Percentiles rank a stretch among this genome's conserved stretches.
phyloP scores from a whole-genome alignment of 2,888 invertebrate species.

The Hecatera dysodea region DNA sequence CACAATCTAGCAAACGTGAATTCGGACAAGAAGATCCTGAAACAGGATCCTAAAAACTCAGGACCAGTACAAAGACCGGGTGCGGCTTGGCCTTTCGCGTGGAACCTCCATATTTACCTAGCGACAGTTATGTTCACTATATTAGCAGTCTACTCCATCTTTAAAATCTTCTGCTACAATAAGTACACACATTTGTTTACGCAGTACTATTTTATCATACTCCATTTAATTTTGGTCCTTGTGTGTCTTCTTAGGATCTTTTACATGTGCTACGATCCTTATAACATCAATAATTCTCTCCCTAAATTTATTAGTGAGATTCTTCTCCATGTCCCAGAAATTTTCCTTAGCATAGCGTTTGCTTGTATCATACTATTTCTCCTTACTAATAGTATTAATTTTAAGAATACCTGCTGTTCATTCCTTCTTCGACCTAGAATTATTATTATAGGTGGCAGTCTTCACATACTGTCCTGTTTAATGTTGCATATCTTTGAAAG shows the following conservation, averaged over 20 bases:
- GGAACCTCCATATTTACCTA: conserved; percentile 97
- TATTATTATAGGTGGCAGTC: conserved; percentile 94
- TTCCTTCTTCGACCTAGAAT: conserved; percentile 94
- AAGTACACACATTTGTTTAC: conserved; percentile 96
- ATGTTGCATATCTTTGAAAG: conserved; percentile 95
- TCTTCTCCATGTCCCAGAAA: conserved; percentile 95
- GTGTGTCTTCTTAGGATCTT: conserved; percentile 96
- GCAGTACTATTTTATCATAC: conserved; percentile 96
- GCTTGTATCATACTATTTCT: conserved; percentile 96
- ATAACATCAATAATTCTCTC: conserved; percentile 96
- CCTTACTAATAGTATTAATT: conserved; percentile 94
- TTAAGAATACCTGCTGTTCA: conserved; percentile 93
- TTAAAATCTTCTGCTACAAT: conserved; percentile 96
- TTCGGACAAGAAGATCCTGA: conserved; percentile 86
- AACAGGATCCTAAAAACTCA: conserved; percentile 83
- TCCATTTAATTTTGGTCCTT: conserved; percentile 95
- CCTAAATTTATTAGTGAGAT: conserved; percentile 95
- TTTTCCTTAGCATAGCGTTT: conserved; percentile 97
- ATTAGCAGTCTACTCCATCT: conserved; percentile 95
- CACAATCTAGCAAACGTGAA: conserved; percentile 92
- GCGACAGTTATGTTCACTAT: conserved; percentile 96
- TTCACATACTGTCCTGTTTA: conserved; percentile 95
- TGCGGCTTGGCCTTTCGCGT: conserved; percentile 95
- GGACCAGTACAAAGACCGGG: conserved; percentile 88
- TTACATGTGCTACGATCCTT: conserved; percentile 97